A percentile compares a stretch with the other conserved stretches of the same genome.
Conservation (phyloP, 1,140 invertebrate species). For the Druon quercuslanigerum region DNA sequence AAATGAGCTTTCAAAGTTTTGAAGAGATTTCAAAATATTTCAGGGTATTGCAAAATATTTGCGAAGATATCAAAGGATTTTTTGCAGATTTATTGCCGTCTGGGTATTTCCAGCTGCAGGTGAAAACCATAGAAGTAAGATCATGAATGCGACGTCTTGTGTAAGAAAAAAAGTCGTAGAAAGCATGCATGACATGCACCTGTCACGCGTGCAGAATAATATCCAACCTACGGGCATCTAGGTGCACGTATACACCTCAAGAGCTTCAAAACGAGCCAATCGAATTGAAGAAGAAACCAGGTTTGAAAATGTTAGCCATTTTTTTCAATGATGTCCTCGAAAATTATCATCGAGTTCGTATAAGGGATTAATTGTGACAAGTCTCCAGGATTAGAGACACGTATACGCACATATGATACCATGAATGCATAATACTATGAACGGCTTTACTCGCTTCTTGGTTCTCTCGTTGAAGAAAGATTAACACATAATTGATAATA, state of each 20-base stretch:
- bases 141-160: conserved; percentile 6
- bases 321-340: conserved; percentile 23
- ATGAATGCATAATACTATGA: too few relatives aligned
- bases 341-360: conserved; percentile 17
- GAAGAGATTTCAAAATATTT: too few relatives aligned
- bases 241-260: background rate
- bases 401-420: background rate
- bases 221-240: background rate
- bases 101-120: conserved; percentile 11
- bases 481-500: conserved; percentile 32
- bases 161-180: background rate
- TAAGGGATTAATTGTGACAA: conserved; percentile 28
- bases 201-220: conserved; percentile 38
- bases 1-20: too few relatives aligned
- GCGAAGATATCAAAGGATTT: too few relatives aligned
- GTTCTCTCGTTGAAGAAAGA: background rate
- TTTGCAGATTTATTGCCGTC: too few relatives aligned
- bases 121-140: conserved; percentile 12
- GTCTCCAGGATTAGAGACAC: background rate
- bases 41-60: too few relatives aligned
- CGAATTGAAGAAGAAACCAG: conserved; percentile 7
- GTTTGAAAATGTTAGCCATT: conserved; percentile 27
- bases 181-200: conserved; percentile 48
- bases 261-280: background rate
- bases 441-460: background rate